Base-by-base conservation (phyloP, 2,888 invertebrate species). In the Eupithecia subumbrata region DNA sequence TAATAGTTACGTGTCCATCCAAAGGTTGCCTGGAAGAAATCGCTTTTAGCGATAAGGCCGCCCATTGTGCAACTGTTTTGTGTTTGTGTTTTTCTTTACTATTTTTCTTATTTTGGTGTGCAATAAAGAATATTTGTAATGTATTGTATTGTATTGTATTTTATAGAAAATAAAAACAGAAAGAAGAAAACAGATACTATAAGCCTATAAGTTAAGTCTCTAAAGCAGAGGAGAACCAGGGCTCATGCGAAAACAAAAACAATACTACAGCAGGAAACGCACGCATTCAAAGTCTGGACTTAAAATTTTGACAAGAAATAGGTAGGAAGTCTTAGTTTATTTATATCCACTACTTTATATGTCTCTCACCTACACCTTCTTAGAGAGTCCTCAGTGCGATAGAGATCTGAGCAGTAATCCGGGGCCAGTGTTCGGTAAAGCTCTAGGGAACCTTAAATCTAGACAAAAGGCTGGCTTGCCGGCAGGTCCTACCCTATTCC, bases 401-500 rank as follows among this genome's bases (percentile, higher is more conserved):
- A 43, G 22, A 43, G n/a, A 14, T 68, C 43, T 16, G 5, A 43
- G 40, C n/a, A n/a, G 68, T 68, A 25, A 68, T 68, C 68, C 68
- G 5, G 68, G 2, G 68, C n/a, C 11, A 67, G n/a, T n/a, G 40
- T 67, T 45, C 37, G 43, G 68, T 12, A 43, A 43, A 43, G 43
- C 68, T 68, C 68, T 40, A 22, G 40, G 43, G 43, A 22, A 9
- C 25, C 22, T 9, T 43, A 43, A 16, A 43, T 68, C 68, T 68
- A 45, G 68, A 25, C 68, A 43, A 25, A 68, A 67, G 22, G 40
- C 37, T n/a, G 40, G 40, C 9, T 66, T 40, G 68, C 14, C 25
- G 22, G 25, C 14, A 25, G 60, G 25, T 60, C 60, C 12, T 25
- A 25, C 14, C 52, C 11, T 14, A 22, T 60, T 12, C 12, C 22